phyloP scores from a whole-genome alignment of 2,888 invertebrate genomes.

The Pyrocoelia pectoralis region DNA sequence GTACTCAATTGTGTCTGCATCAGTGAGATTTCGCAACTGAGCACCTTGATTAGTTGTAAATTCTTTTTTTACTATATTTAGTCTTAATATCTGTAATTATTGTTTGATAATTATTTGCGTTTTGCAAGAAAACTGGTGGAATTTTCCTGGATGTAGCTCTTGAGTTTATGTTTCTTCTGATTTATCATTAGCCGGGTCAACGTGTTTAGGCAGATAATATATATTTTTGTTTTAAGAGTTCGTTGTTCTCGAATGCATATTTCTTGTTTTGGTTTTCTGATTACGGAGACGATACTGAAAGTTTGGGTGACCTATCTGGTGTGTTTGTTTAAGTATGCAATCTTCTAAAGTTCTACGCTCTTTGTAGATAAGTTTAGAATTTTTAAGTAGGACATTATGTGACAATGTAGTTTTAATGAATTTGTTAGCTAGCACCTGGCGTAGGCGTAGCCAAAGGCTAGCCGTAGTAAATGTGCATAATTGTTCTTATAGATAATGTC shows the following conservation, averaged over 20 bases:
- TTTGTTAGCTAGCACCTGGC: too few relatives aligned
- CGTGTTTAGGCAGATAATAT: slow-evolving; percentile 10
- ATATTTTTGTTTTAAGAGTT: slow-evolving; percentile 11
- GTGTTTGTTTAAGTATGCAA: too few relatives aligned
- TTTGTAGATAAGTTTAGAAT: too few relatives aligned
- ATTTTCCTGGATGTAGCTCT: neutral
- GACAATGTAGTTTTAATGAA: too few relatives aligned
- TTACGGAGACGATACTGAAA: neutral
- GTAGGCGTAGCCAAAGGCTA: too few relatives aligned
- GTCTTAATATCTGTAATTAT: slow-evolving; percentile 6
- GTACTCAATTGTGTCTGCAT: too few relatives aligned
- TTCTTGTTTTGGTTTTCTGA: neutral
- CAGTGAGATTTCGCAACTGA: slow-evolving; percentile 9
- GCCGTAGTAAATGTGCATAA: too few relatives aligned
- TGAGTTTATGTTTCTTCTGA: neutral
- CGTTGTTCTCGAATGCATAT: neutral
- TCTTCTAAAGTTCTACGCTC: too few relatives aligned
- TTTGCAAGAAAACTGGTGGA: slow-evolving; percentile 7
- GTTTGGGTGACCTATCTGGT: slow-evolving; percentile 1
- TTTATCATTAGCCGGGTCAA: neutral
- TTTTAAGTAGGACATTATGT: too few relatives aligned
- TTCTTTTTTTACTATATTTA: neutral
- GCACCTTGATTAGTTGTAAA: slow-evolving; percentile 11
- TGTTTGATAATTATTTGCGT: slow-evolving; percentile 5
- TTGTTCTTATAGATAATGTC: too few relatives aligned